Evolutionary conservation across 2,113 vertebrate species (phyloP).

Genomic region (Micronisus gabar): DNA sequence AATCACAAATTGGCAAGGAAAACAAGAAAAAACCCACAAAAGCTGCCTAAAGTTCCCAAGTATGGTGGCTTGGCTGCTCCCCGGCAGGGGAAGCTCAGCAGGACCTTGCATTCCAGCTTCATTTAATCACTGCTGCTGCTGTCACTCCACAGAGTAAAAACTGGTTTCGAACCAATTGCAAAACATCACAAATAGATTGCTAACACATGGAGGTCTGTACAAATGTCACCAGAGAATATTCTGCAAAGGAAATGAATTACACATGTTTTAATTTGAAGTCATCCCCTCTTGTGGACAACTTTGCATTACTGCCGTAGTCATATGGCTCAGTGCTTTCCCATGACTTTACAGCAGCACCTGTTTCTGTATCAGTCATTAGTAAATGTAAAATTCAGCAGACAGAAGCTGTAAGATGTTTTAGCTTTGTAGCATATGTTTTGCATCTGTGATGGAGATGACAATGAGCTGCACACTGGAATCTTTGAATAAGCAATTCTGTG

Average conservation of each 20-base stretch:
- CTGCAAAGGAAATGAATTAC: not conserved
- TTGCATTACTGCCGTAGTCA: not conserved
- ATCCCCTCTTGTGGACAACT: not conserved
- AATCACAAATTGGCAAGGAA: not conserved
- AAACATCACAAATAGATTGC: not conserved
- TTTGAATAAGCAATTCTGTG: not conserved
- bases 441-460: not conserved
- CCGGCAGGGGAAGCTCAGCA: not conserved
- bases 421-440: not conserved
- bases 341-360: not conserved
- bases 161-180: not conserved
- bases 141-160: not conserved
- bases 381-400: not conserved
- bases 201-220: not conserved
- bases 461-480: not conserved
- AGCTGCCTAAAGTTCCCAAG: not conserved
- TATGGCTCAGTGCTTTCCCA: not conserved
- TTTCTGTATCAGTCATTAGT: not conserved
- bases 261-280: conserved; percentile 21
- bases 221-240: not conserved
- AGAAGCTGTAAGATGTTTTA: not conserved
- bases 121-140: not conserved
- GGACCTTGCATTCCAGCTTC: not conserved
- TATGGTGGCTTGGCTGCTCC: not conserved
- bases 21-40: not conserved